Conservation (phyloP, 2,797 vertebrate species). For the Margarornis squamiger region DNA sequence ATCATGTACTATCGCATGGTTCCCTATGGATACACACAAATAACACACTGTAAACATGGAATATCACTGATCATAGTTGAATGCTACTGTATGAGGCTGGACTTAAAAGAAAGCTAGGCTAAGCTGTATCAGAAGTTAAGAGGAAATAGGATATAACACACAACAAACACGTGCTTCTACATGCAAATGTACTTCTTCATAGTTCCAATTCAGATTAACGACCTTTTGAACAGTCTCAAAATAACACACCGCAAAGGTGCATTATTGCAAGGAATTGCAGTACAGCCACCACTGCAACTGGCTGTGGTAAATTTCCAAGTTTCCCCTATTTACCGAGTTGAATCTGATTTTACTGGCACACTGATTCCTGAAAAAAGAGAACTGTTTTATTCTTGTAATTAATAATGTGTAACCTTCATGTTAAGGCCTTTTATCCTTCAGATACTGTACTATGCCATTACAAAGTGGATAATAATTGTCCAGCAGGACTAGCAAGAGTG, state of each 20-base stretch:
- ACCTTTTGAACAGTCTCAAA: background rate
- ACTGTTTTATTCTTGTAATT: background rate
- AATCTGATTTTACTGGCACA: constrained; percentile 8
- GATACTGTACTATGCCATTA: background rate
- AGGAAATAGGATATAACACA: background rate
- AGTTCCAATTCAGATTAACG: background rate
- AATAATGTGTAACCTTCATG: background rate
- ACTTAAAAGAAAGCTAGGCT: background rate
- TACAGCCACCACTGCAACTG: background rate
- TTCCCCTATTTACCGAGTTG: background rate
- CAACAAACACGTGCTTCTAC: background rate
- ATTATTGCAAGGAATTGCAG: background rate
- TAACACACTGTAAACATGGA: background rate
- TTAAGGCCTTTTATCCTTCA: constrained; percentile 13
- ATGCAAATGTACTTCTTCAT: background rate
- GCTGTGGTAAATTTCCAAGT: background rate
- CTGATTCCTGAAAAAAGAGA: background rate
- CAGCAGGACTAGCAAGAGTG: constrained; percentile 16
- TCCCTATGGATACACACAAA: background rate
- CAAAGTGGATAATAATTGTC: constrained; percentile 26
- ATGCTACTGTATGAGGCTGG: background rate
- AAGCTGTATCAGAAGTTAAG: background rate
- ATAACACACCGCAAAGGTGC: background rate
- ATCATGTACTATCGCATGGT: background rate
- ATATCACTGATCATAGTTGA: background rate